Conservation (phyloP, 1,140 invertebrate species). For the Temnothorax curvispinosus region DNA sequence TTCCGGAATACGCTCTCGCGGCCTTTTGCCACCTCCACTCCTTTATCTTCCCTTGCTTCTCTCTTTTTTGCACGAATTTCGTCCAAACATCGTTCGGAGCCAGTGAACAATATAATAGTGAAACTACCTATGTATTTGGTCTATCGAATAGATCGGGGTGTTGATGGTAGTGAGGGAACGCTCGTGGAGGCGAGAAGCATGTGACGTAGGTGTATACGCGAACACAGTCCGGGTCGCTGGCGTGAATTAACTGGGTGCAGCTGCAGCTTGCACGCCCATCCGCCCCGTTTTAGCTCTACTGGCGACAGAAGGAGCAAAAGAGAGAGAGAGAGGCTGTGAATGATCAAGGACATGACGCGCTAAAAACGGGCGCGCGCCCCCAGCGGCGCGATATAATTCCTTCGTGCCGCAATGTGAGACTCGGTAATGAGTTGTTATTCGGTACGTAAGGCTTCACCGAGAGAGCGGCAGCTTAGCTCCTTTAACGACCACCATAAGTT, state of each 20-base stretch:
- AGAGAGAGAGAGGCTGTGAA: background rate
- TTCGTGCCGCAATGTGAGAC: conserved; percentile 35
- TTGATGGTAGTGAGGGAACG: conserved; percentile 17
- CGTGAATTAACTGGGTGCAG: conserved; percentile 68
- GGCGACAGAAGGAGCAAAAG: conserved; percentile 23
- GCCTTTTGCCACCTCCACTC: background rate
- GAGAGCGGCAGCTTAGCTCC: conserved; percentile 33
- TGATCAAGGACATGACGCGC: conserved; percentile 61
- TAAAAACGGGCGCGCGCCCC: conserved; percentile 53
- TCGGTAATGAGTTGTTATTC: conserved; percentile 57
- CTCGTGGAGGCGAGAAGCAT: conserved; percentile 30
- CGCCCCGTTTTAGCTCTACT: conserved; percentile 45
- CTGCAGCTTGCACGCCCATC: conserved; percentile 54
- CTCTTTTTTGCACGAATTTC: conserved; percentile 15
- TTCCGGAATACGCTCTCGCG: background rate
- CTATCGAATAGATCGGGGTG: conserved; percentile 37
- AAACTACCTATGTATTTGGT: conserved; percentile 40
- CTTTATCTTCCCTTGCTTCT: too few species aligned
- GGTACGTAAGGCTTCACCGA: background rate
- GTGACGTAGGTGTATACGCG: conserved; percentile 32
- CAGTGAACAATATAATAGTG: conserved; percentile 53
- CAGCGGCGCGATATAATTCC: conserved; percentile 52
- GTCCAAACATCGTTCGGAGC: background rate
- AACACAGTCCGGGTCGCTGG: conserved; percentile 20
- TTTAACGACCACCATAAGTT: conserved; percentile 51